Evolutionary conservation across 1,140 invertebrate species (phyloP), one percentile per base, ranked within the genome.

Genomic region (Drosophila tsacasi): DNA sequence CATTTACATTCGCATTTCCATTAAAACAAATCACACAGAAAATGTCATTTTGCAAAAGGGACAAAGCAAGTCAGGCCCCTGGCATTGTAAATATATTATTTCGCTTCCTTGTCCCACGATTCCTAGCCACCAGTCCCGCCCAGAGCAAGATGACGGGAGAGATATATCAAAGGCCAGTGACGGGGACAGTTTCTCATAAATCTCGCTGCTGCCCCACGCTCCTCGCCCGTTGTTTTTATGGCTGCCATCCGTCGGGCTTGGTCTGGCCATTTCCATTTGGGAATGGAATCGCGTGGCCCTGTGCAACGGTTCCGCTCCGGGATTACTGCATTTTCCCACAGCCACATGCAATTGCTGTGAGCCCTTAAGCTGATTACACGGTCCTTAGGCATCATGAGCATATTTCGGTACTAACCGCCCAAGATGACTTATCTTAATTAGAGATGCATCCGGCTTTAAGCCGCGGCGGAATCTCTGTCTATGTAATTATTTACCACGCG

Each of bases 1-100:
- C 69, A 76, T 37, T 46, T 52, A 64, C 59, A 75, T 83, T 83
- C 80, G 71, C 84, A 90, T 86, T 86, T 89, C 87, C 84, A 87
- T 87, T 87, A 87, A 84, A 87, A 87, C 84, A 87, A 87, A 87
- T 87, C 84, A 87, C 78, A 90, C 85, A 81, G 85, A 90, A 89
- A 89, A 89, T 90, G 84, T 81, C 85, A 90, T 90, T 84, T 90
- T 83, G 74, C 79, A 84, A 72, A 83, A 80, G 81, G 81, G 61
- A 80, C 81, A 85, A 80, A 81, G 81, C 84, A 60, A 62, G 65
- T 85, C 65, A 66, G 60, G 71, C 83, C 84, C 80, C 76, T 69
- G 83, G 84, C 83, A 72, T 77, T 77, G 75, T 77, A 78, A 78
- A 78, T 78, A 78, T 77, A 63, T 78, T 78, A 74, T 58, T 72